Conservation (phyloP, 2,797 vertebrate species). For the Hippocampus kuda region DNA sequence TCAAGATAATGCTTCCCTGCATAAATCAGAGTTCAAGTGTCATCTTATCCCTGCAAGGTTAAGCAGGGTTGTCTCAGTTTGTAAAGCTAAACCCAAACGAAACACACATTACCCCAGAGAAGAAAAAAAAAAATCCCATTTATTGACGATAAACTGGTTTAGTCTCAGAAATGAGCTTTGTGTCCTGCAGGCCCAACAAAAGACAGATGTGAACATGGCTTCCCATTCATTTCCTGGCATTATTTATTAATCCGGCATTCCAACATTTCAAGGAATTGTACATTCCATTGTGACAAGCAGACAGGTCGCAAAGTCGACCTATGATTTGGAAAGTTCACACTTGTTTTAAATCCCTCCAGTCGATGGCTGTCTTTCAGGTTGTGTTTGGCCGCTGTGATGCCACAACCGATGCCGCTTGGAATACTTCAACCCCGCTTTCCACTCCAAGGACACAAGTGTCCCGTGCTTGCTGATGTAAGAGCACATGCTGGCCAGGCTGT, state of each 20-base stretch:
- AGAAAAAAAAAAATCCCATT: conserved; percentile 13
- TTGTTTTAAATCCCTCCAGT: conserved; percentile 28
- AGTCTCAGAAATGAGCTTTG: conserved; percentile 21
- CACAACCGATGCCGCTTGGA: conserved; percentile 28
- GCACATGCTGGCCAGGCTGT: conserved; percentile 40
- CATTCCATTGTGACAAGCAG: conserved; percentile 25
- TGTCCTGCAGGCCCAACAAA: conserved; percentile 43
- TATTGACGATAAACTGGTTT: conserved; percentile 49
- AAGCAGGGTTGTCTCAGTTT: neutral
- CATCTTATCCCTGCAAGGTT: neutral
- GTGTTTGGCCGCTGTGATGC: neutral
- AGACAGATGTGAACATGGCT: conserved; percentile 45
- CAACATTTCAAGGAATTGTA: conserved; percentile 35
- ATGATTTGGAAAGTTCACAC: conserved; percentile 8
- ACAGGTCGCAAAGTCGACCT: conserved; percentile 17
- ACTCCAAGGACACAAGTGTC: conserved; percentile 40
- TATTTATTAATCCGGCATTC: conserved; percentile 44
- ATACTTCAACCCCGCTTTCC: conserved; percentile 34
- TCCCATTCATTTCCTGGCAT: conserved; percentile 22
- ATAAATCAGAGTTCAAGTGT: no score
- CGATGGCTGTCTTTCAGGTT: conserved; percentile 5
- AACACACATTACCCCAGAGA: conserved; percentile 3
- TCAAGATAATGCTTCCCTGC: no score
- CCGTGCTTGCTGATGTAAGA: conserved; percentile 49
- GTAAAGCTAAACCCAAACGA: neutral